Evolutionary conservation across 2,888 invertebrate genomes (phyloP), one percentile per base, ranked within the genome.

Genomic region (Agrochola lychnidis): DNA sequence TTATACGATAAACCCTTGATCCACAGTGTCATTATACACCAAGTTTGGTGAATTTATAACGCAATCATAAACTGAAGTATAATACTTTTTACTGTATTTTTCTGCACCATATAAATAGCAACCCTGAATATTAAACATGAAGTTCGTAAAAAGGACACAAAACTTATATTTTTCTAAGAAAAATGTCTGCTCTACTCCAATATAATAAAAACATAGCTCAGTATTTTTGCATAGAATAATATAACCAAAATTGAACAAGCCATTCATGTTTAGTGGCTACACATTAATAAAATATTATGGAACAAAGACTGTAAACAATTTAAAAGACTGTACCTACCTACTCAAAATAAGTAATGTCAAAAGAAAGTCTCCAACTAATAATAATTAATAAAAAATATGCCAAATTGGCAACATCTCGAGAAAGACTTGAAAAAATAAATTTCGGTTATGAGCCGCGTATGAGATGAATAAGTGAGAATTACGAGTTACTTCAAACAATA

Each of bases 331-430:
- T 30, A 64, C 6, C 10, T 30, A 66, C 6, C 6, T 45, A 45
- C 40, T 25, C 10, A 57, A 48, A 51, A 59, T 4, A 77, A 76
- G 30, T 53, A 42, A 73, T 53, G 51, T 61, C 40, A 59, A 42
- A 51, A 59, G 14, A 7, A 76, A 61, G 10, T 19, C 19, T 68
- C 16, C 9, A 48, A 78, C 2, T 40, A 19, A 36, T 57, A 45
- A 53, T 25, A 42, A 16, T 30, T 30, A 30, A 30, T 30, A 53
- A 40, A 16, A 45, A 63, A 53, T 4, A 40, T 19, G n/a, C 1
- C 14, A 51, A 57, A 42, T 42, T 40, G n/a, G 19, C 10, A 4
- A 19, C 9, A 19, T 45, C 16, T n/a, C 14, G 4, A 53, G 12
- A 42, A 67, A 30, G 9, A 25, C 5, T 25, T 30, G 5, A 70